Base-by-base conservation (phyloP, 1,140 invertebrate genomes). In the Helicorthomorpha holstii region DNA sequence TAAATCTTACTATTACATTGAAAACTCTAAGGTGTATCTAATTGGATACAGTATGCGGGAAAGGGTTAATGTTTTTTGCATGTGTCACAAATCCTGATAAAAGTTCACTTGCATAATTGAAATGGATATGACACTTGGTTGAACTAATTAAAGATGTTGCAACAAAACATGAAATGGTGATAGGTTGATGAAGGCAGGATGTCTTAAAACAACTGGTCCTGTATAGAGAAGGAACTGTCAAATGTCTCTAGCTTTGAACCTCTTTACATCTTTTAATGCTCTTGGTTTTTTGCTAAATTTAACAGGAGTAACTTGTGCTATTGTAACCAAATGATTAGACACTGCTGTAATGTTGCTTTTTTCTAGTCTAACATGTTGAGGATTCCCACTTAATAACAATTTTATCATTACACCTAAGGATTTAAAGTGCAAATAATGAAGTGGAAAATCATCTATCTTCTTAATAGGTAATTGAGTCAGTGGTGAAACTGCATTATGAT, bases 191-290 rank as follows among this genome's bases (percentile, higher is more conserved):
- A 46, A 45, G 45, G n/a, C 54, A 12, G 24, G 24, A n/a, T 51
- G 53, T 45, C 46, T 56, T 45, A 70, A 53, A 29, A 66, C 61
- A 27, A 67, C 55, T 43, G 64, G 59, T 16, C 68, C 70, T 22
- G 63, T 62, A 58, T 72, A 72, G 3, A 70, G 50, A 21, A 73
- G 48, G 62, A 72, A 70, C 44, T 63, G 61, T 21, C 69, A 56
- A 58, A 69, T 69, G 57, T 73, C 69, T 25, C 68, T 72, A 10
- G 68, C 69, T 62, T 73, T 73, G 64, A 64, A 72, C 27, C 59
- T 48, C 3, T 62, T 57, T 25, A 68, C 23, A 41, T 71, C 64
- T 22, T 48, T 27, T 1, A 72, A 53, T n/a, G n/a, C 23, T 51
- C 66, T 56, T 7, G 67, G 63, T 54, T 68, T 66, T 53, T 68